Evolutionary conservation across 2,888 invertebrate genomes (phyloP), one percentile per base, ranked within the genome.

Genomic region (Napeogenes sylphis): DNA sequence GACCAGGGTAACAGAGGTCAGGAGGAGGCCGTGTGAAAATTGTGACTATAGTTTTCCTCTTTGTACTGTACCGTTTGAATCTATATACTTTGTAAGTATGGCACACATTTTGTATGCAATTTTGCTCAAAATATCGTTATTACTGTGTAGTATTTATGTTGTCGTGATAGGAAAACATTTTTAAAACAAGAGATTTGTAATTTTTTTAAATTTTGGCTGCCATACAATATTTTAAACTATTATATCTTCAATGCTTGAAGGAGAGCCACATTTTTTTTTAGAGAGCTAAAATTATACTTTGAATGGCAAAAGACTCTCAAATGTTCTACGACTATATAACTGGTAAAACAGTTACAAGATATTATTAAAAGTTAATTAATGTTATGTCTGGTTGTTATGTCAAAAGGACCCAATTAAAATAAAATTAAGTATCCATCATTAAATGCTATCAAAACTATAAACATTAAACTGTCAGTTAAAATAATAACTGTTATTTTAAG

Each of bases 1-100:
- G 66, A 68, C 71, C 68, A 68, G 68, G 56, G 58, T 64, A 68
- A 68, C 69, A 68, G 64, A 61, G 70, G 68, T 65, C 67, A 68
- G 59, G 71, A 56, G 66, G 62, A 61, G 71, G 69, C 66, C 68
- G 70, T 69, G 71, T 51, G 71, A 71, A 70, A 60, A 59, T 64
- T 64, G 62, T 46, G 59, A 42, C 56, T 56, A 62, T 63, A 21
- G 51, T 51, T 51, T 62, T 65, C 63, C 61, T 58, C 55, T 62
- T 59, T 60, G 59, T 61, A 45, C 59, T 64, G 45, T 62, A 64
- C 53, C 59, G 58, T 64, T 51, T 12, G 57, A 64, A 62, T 54
- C 55, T 57, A 58, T 58, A 47, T 55, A 66, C 59, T 66, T 63
- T 58, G 68, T 63, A 47, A 60, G 56, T 35, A 46, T 58, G 51